These are phyloP conservation scores for Macrobrachium nipponense DNA, from an alignment of 1,140 invertebrate genomes.

Conservation along the genomic window DNA sequence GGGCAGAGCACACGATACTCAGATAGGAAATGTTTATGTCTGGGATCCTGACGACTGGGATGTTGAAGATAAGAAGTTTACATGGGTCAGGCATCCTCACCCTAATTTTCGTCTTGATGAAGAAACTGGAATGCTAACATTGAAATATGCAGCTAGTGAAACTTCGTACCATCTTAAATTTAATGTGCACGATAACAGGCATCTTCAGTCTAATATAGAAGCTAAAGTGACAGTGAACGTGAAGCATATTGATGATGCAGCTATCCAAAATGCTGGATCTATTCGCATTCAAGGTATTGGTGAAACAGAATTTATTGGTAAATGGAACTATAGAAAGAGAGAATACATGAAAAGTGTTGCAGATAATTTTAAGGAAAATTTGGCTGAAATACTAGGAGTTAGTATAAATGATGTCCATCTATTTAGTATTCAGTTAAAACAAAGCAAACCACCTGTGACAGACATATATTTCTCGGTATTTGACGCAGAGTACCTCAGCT, in stretches of 20 bases:
- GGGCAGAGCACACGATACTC: slow-evolving; percentile 76
- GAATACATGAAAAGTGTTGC: slow-evolving; percentile 86
- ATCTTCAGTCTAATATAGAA: slow-evolving; percentile 78
- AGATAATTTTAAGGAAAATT: slow-evolving; percentile 87
- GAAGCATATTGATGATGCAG: slow-evolving; percentile 93
- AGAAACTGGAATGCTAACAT: slow-evolving; percentile 94
- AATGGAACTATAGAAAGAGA: slow-evolving; percentile 91
- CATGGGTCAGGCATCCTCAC: slow-evolving; percentile 83
- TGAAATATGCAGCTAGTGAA: slow-evolving; percentile 90
- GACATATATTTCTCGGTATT: slow-evolving; percentile 95
- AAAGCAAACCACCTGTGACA: slow-evolving; percentile 87
- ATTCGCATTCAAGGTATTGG: slow-evolving; percentile 93
- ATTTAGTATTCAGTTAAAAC: slow-evolving; percentile 90
- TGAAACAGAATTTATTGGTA: slow-evolving; percentile 94
- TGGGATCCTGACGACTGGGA: slow-evolving; percentile 98
- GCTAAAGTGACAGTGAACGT: slow-evolving; percentile 94
- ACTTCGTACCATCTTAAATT: slow-evolving; percentile 86
- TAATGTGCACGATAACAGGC: slow-evolving; percentile 93
- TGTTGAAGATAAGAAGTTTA: slow-evolving; percentile 95
- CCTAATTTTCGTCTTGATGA: slow-evolving; percentile 88
- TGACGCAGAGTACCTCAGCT: slow-evolving; percentile 95
- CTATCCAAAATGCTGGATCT: slow-evolving; percentile 94
- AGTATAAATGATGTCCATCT: slow-evolving; percentile 93
- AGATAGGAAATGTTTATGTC: slow-evolving; percentile 95
- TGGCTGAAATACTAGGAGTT: slow-evolving; percentile 81